phyloP scores from a whole-genome alignment of 1,140 invertebrate genomes.

The Drosophila novamexicana region DNA sequence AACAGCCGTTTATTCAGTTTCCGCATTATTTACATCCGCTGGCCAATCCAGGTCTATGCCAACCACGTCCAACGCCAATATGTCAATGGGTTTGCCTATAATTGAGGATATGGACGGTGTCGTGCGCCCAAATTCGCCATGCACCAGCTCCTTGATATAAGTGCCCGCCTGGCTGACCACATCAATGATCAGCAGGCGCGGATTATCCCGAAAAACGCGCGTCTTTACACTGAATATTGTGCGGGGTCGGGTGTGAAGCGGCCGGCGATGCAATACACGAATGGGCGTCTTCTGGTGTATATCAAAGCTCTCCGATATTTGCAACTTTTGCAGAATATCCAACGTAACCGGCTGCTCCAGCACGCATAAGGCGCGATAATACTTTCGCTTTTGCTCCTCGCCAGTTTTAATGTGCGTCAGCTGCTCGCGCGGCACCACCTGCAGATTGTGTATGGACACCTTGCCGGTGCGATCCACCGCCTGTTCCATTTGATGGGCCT shows the following conservation, averaged over 20 bases:
- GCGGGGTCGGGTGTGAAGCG: conserved; percentile 88
- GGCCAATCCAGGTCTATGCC: conserved; percentile 89
- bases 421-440: conserved; percentile 88
- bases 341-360: conserved; percentile 84
- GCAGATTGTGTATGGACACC: conserved; percentile 88
- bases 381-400: conserved; percentile 94
- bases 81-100: conserved; percentile 89
- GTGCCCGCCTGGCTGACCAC: conserved; percentile 96
- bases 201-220: conserved; percentile 83
- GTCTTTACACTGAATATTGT: conserved; percentile 88
- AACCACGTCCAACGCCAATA: conserved; percentile 89
- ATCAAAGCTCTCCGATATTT: conserved; percentile 85
- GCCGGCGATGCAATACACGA: conserved; percentile 92
- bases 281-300: conserved; percentile 92
- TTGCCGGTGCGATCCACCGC: conserved; percentile 87
- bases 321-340: conserved; percentile 86
- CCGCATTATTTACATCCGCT: conserved; percentile 76
- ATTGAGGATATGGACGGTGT: conserved; percentile 87
- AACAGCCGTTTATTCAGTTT: conserved; percentile 30
- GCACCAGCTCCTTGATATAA: conserved; percentile 98
- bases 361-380: conserved; percentile 92
- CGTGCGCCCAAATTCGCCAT: conserved; percentile 96
- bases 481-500: conserved; percentile 85
- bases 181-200: conserved; percentile 88
- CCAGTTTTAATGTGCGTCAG: conserved; percentile 92